phyloP scores from a whole-genome alignment of 1,140 invertebrate species.

The Ceratoteleas bidentatus region DNA sequence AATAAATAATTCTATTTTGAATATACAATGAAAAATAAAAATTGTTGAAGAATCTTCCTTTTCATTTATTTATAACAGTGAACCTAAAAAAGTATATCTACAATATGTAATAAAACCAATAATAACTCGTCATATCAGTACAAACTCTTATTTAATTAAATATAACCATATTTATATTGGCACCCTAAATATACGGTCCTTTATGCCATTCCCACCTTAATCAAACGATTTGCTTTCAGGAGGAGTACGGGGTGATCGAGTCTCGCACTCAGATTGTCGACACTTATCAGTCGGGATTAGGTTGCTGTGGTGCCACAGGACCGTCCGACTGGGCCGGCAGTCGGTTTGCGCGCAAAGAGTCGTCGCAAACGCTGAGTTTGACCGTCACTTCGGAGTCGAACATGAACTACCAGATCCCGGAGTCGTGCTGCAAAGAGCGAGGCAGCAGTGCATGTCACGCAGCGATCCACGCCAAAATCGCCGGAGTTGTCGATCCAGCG shows the following conservation, averaged over 20 bases:
- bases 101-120: too few relatives aligned
- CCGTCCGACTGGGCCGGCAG: constrained; percentile 87
- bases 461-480: constrained; percentile 80
- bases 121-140: too few relatives aligned
- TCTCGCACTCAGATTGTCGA: constrained; percentile 86
- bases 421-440: constrained; percentile 83
- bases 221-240: constrained; percentile 71
- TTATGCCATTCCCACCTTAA: too few relatives aligned
- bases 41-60: too few relatives aligned
- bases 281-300: constrained; percentile 85
- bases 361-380: constrained; percentile 61
- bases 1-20: too few relatives aligned
- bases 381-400: constrained; percentile 70
- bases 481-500: constrained; percentile 77
- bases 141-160: too few relatives aligned
- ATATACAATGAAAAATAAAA: too few relatives aligned
- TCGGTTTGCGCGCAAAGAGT: constrained; percentile 81
- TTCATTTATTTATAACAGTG: too few relatives aligned
- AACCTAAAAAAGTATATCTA: too few relatives aligned
- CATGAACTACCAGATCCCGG: constrained; percentile 82
- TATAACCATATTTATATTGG: too few relatives aligned
- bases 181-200: too few relatives aligned
- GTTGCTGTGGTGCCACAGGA: constrained; percentile 88
- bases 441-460: constrained; percentile 79
- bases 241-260: constrained; percentile 85